Conservation (phyloP, 2,888 invertebrate genomes). For the Prosapia bicincta region DNA sequence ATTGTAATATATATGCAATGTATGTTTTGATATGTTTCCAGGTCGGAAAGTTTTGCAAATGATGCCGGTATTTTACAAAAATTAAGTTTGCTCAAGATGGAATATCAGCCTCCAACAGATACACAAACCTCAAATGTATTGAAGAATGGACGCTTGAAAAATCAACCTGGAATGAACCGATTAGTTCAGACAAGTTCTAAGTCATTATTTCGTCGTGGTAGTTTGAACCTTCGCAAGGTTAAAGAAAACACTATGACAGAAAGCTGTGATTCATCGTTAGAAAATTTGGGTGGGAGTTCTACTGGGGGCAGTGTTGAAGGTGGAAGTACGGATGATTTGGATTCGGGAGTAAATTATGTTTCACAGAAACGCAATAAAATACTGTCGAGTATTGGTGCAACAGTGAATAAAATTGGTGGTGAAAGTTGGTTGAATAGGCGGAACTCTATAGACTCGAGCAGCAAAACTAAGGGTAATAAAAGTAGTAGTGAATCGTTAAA, state of each 20-base stretch:
- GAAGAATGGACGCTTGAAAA: slow-evolving; percentile 10
- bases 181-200: slow-evolving; percentile 21
- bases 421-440: slow-evolving; percentile 14
- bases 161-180: background rate
- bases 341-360: background rate
- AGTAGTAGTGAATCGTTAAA: slow-evolving; percentile 30
- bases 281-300: slow-evolving; percentile 38
- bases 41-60: slow-evolving; percentile 73
- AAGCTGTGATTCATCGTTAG: slow-evolving; percentile 40
- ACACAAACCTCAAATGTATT: background rate
- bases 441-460: slow-evolving; percentile 6
- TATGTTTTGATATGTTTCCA: slow-evolving; percentile 31
- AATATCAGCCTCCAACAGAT: background rate
- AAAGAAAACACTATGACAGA: slow-evolving; percentile 21
- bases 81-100: slow-evolving; percentile 44
- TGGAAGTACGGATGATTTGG: slow-evolving; percentile 35
- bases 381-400: slow-evolving; percentile 32
- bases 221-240: slow-evolving; percentile 35
- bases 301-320: slow-evolving; percentile 32
- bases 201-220: slow-evolving; percentile 37
- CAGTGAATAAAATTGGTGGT: slow-evolving; percentile 23
- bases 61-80: slow-evolving; percentile 73
- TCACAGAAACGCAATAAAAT: slow-evolving; percentile 31
- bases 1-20: no score
- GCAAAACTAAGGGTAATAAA: slow-evolving; percentile 8